These are phyloP conservation scores for Tuberolachnus salignus DNA, from an alignment of 2,888 invertebrate species.

Conservation along the genomic window DNA sequence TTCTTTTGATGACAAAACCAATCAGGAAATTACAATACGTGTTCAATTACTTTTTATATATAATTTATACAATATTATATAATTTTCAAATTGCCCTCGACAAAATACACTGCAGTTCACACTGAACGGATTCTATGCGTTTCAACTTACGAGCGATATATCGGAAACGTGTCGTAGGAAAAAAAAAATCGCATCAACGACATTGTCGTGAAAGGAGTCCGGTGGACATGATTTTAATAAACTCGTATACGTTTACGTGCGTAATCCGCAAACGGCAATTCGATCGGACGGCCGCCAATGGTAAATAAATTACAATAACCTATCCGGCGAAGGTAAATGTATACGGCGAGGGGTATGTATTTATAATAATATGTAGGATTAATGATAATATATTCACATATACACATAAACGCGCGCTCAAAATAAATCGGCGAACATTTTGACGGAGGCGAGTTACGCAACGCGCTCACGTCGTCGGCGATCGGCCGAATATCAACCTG, in stretches of 20 bases:
- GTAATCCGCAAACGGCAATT: conserved; percentile 33
- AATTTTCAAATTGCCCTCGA: too few species aligned
- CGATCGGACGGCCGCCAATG: conserved; percentile 22
- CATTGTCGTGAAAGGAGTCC: conserved; percentile 20
- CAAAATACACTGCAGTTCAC: too few species aligned
- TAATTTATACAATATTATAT: too few species aligned
- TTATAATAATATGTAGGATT: conserved; percentile 8
- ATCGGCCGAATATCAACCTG: conserved; percentile 40
- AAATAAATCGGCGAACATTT: conserved; percentile 23
- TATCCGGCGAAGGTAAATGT: conserved; percentile 1
- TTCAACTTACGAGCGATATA: not conserved
- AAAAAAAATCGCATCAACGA: conserved; percentile 5
- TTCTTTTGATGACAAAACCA: too few species aligned
- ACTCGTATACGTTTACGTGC: not conserved
- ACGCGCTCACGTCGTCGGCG: conserved; percentile 7
- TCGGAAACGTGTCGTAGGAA: not conserved
- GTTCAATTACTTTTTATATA: too few species aligned
- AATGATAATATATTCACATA: conserved; percentile 18
- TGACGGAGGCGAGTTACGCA: conserved; percentile 24
- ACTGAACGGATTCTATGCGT: too few species aligned
- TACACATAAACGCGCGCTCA: not conserved
- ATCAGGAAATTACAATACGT: not conserved
- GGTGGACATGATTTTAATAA: not conserved
- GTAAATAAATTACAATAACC: conserved; percentile 2
- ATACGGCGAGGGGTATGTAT: not conserved